A percentile compares a stretch with the other conserved stretches of the same genome.
These are phyloP conservation scores for Bucco capensis DNA, from an alignment of 2,113 vertebrate species.

Conservation along the genomic window DNA sequence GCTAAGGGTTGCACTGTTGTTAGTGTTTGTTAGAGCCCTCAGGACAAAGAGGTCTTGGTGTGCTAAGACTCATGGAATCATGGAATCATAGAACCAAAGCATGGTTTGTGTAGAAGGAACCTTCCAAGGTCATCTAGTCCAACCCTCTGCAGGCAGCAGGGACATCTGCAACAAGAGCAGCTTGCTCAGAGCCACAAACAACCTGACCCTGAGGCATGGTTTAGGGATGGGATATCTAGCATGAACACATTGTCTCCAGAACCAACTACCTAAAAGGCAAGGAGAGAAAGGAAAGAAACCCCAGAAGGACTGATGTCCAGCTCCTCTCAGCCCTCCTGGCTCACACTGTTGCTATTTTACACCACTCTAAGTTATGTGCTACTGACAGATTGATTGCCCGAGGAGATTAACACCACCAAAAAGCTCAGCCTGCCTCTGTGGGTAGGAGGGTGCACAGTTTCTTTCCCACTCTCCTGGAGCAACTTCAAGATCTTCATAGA, in stretches of 20 bases:
- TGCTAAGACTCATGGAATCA: neutral
- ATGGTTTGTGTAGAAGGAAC: too few relatives aligned
- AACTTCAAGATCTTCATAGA: neutral
- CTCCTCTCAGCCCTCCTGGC: neutral
- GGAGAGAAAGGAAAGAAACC: neutral
- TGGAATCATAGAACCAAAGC: too few relatives aligned
- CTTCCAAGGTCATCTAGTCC: too few relatives aligned
- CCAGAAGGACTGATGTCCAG: neutral
- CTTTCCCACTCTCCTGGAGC: neutral
- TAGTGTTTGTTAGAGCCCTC: neutral
- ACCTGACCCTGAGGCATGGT: too few relatives aligned
- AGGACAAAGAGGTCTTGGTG: too few relatives aligned
- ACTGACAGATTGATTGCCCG: neutral
- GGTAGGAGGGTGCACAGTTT: neutral
- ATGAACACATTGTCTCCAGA: rapidly evolving
- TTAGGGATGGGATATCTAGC: too few relatives aligned
- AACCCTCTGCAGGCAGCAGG: too few relatives aligned
- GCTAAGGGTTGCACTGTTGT: rapidly evolving
- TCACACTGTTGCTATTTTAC: neutral
- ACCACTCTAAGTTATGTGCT: neutral
- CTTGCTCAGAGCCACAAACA: too few relatives aligned
- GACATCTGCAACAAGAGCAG: too few relatives aligned
- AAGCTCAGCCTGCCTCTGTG: neutral
- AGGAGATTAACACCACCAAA: neutral
- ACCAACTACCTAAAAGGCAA: neutral